Evolutionary conservation across 2,113 vertebrate genomes (phyloP).

Genomic region (Cranoglanis bouderius): DNA sequence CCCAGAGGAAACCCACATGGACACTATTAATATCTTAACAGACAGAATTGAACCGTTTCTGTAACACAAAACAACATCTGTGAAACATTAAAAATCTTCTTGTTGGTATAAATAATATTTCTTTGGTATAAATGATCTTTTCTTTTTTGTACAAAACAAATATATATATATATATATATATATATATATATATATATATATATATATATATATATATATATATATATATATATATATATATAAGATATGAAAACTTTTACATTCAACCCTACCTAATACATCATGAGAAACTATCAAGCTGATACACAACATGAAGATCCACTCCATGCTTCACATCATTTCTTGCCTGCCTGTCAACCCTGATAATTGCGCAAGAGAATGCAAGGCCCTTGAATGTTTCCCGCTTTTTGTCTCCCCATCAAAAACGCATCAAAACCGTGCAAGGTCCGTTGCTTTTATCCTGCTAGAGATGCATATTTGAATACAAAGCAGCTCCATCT

Average conservation of each 20-base stretch:
- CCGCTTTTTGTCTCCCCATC: constrained; percentile 11
- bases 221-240: too few relatives aligned
- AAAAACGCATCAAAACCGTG: constrained; percentile 12
- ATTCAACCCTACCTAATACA: neutral
- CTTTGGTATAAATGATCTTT: neutral
- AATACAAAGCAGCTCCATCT: constrained; percentile 47
- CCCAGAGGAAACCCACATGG: neutral
- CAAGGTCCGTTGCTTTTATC: constrained; percentile 27
- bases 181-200: too few relatives aligned
- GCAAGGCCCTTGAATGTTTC: neutral
- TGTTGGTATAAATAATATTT: neutral
- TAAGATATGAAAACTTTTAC: neutral
- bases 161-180: too few relatives aligned
- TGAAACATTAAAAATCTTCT: too few relatives aligned
- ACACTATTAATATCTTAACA: neutral
- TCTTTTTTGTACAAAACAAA: too few relatives aligned
- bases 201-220: too few relatives aligned
- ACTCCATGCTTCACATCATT: neutral
- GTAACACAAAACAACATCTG: neutral
- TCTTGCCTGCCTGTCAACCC: neutral
- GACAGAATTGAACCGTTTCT: neutral
- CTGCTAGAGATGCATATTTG: constrained; percentile 36
- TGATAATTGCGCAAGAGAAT: neutral
- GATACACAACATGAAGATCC: neutral
- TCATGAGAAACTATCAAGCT: neutral